Evolutionary conservation across 2,113 vertebrate genomes (phyloP), one percentile per base, ranked within the genome.

Genomic region (Papio anubis): DNA sequence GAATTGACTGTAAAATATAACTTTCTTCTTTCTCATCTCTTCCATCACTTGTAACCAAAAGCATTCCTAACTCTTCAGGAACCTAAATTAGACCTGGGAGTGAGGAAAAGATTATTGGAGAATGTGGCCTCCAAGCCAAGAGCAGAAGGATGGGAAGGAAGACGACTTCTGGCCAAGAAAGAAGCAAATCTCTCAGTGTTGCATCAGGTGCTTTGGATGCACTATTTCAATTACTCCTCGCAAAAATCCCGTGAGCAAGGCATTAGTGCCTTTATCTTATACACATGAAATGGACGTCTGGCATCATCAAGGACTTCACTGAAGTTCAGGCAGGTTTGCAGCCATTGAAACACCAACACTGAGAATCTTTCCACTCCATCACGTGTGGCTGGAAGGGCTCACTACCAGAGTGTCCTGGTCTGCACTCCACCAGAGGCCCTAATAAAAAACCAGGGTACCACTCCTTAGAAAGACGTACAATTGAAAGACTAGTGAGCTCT

Each of bases 181-280:
- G 30, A 14, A 66, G n/a, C 17, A n/a, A 38, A 3, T 0, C 7
- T 25, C 6, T 6, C 1, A 38, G 18, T 5, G 10, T 13, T 0
- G 1, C 1, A 0, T 25, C 18, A 7, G 27, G 83, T 16, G 18
- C 75, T 35, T 13, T 1, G 2, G 0, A 4, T 0, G 6, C 8
- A 1, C 2, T 0, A 8, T 76, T n/a, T 61, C 61, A 23, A 5
- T 7, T 5, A 1, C 21, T 17, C 40, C 75, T 90, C 38, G 16
- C 6, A 9, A 17, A 3, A 20, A 1, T n/a, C 76, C 79, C 13
- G 3, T 1, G 20, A 32, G 17, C 38, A 0, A 30, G 9, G 23
- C n/a, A 0, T 32, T 1, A 18, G 27, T 1, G 2, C 23, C 8
- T 13, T 73, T 32, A 3, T 20, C n/a, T 21, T 9, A 35, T 2